phyloP scores from a whole-genome alignment of 1,140 invertebrate species.

The Elysia chlorotica region DNA sequence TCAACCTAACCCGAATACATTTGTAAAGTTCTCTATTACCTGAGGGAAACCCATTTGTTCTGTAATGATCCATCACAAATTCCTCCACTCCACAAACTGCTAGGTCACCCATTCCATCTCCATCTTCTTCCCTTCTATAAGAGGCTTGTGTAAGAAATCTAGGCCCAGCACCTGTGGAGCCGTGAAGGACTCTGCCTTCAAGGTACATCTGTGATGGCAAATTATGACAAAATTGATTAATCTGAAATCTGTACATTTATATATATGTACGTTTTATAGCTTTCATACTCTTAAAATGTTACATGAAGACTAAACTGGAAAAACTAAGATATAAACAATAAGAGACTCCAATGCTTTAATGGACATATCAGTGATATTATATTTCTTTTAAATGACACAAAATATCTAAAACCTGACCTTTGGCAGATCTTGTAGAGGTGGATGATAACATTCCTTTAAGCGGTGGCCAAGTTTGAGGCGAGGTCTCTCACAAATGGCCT shows the following conservation, averaged over 20 bases:
- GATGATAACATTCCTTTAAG: slow-evolving; percentile 44
- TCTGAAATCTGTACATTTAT: no score
- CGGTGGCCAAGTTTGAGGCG: slow-evolving; percentile 39
- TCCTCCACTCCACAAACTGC: slow-evolving; percentile 64
- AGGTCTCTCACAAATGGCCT: slow-evolving; percentile 53
- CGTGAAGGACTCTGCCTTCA: slow-evolving; percentile 46
- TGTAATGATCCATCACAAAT: slow-evolving; percentile 65
- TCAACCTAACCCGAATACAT: no score
- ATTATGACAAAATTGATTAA: neutral
- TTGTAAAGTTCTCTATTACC: no score
- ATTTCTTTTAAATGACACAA: no score
- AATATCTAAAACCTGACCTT: slow-evolving; percentile 41
- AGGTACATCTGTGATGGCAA: slow-evolving; percentile 35
- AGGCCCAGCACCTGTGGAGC: slow-evolving; percentile 36
- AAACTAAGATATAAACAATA: no score
- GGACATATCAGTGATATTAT: no score
- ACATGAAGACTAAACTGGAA: no score
- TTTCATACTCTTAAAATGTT: no score
- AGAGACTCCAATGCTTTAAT: no score
- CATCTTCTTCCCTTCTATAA: slow-evolving; percentile 49
- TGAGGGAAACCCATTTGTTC: slow-evolving; percentile 60
- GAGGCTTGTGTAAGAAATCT: slow-evolving; percentile 52
- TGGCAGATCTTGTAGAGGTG: slow-evolving; percentile 48
- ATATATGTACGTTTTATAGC: no score
- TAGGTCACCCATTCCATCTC: no score